Conservation (phyloP, 2,797 vertebrate species). For the Lates japonicus region DNA sequence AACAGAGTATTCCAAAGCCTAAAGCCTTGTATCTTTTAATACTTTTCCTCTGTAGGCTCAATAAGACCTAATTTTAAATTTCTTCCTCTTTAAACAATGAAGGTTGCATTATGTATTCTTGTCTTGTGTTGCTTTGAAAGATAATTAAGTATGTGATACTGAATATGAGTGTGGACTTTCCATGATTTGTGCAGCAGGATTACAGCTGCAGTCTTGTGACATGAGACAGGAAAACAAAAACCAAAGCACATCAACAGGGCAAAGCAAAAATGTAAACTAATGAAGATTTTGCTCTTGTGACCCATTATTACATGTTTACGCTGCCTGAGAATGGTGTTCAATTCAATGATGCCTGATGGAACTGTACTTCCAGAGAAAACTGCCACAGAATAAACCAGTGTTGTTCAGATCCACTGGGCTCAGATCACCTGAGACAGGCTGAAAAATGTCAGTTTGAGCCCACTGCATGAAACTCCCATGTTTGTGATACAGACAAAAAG, state of each 20-base stretch:
- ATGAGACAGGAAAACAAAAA: constrained; percentile 33
- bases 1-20: constrained; percentile 10
- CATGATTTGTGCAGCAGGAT: constrained; percentile 4
- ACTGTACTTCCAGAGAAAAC: constrained; percentile 49
- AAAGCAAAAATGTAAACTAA: constrained; percentile 26
- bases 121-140: constrained; percentile 24
- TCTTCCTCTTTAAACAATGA: constrained; percentile 11
- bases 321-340: constrained; percentile 62
- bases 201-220: constrained; percentile 20
- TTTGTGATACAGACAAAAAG: constrained; percentile 53
- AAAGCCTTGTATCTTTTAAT: neutral
- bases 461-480: constrained; percentile 39
- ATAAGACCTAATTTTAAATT: constrained; percentile 1
- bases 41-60: constrained; percentile 3
- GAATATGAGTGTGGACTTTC: constrained; percentile 17
- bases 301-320: constrained; percentile 32
- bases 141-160: constrained; percentile 11
- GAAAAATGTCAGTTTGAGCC: constrained; percentile 51
- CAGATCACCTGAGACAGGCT: constrained; percentile 71
- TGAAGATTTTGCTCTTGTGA: constrained; percentile 37
- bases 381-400: constrained; percentile 28
- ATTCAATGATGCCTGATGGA: constrained; percentile 38
- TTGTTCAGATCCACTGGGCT: constrained; percentile 51
- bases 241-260: constrained; percentile 28
- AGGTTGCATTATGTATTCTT: neutral